Conservation (phyloP, 2,888 invertebrate genomes). For the Caenorhabditis angaria region DNA sequence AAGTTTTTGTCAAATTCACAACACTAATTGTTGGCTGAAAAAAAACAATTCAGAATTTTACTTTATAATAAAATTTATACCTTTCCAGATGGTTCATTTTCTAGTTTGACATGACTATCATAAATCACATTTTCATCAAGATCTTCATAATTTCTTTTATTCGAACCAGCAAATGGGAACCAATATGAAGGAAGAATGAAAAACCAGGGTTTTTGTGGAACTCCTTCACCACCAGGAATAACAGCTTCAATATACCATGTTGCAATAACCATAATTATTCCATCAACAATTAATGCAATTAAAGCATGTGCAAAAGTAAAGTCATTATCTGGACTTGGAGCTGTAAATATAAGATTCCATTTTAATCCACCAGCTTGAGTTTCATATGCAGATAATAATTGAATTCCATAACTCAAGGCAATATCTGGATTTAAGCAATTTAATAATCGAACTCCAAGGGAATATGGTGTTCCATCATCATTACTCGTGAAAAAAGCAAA, state of each 20-base stretch:
- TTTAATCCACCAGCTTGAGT: conserved; percentile 60
- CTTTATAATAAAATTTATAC: conserved; percentile 16
- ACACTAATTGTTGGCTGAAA: conserved; percentile 52
- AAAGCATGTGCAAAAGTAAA: conserved; percentile 60
- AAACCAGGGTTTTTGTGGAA: conserved; percentile 83
- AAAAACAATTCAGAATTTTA: background rate
- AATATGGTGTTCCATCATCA: conserved; percentile 50
- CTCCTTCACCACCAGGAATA: conserved; percentile 82
- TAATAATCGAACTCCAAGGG: conserved; percentile 43
- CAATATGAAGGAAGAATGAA: conserved; percentile 73
- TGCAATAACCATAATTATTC: conserved; percentile 79
- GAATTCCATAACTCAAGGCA: conserved; percentile 56
- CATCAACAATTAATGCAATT: conserved; percentile 58
- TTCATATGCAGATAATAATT: conserved; percentile 62
- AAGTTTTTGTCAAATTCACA: conserved; percentile 58
- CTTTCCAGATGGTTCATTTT: conserved; percentile 40
- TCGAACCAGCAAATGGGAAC: conserved; percentile 51
- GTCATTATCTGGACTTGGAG: conserved; percentile 56
- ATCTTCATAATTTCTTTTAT: conserved; percentile 10
- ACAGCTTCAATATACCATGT: conserved; percentile 88
- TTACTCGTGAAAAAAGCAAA: conserved; percentile 54
- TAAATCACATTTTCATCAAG: conserved; percentile 19
- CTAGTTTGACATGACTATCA: conserved; percentile 23
- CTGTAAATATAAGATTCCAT: conserved; percentile 52
- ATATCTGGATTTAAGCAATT: conserved; percentile 66